Percentiles rank a stretch among this genome's conserved stretches.
Evolutionary conservation across 2,888 invertebrate species (phyloP).

Genomic region (Plusia festucae): DNA sequence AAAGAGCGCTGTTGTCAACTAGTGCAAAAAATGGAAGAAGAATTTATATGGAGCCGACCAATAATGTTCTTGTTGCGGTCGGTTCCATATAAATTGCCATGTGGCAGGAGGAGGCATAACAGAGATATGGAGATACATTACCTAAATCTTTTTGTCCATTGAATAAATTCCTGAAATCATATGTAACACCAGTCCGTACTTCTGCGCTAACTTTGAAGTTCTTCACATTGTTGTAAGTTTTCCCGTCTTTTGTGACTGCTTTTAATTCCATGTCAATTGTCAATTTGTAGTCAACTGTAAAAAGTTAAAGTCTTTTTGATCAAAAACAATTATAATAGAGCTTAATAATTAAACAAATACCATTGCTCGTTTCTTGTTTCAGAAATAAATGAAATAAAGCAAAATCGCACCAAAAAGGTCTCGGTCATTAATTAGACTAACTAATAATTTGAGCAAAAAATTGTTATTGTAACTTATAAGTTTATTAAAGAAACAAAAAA

Average conservation of each 20-base stretch:
- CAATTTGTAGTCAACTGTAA: constrained; percentile 51
- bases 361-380: not conserved
- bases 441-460: too few relatives aligned
- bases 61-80: too few relatives aligned
- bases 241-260: constrained; percentile 45
- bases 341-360: not conserved
- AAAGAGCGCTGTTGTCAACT: too few relatives aligned
- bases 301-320: not conserved
- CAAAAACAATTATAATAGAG: not conserved
- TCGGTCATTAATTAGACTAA: too few relatives aligned
- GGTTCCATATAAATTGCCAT: not conserved
- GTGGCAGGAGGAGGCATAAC: not conserved
- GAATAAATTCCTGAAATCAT: constrained; percentile 68
- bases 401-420: too few relatives aligned
- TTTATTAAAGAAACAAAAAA: too few relatives aligned
- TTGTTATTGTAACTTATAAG: too few relatives aligned
- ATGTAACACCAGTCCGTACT: constrained; percentile 48
- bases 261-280: constrained; percentile 35
- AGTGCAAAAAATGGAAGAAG: too few relatives aligned
- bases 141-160: constrained; percentile 69
- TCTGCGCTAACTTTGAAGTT: constrained; percentile 44
- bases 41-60: too few relatives aligned
- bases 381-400: not conserved
- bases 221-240: constrained; percentile 45
- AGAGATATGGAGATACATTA: constrained; percentile 32